Percentiles rank a stretch among this genome's conserved stretches.
Conservation (phyloP, 2,797 vertebrate species). For the Macroramphosus scolopax region DNA sequence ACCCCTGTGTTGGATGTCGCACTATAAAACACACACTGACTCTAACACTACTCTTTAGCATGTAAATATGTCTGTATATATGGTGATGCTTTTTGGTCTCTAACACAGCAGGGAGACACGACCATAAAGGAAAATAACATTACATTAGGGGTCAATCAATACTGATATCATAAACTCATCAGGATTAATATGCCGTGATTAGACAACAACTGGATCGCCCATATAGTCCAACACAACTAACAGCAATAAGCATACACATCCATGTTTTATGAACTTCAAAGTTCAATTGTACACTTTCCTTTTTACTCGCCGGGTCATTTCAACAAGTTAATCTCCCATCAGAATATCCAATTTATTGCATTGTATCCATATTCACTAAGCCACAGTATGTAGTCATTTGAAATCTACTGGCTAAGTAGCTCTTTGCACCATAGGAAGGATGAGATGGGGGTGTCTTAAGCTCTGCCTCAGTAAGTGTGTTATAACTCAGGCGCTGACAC, state of each 20-base stretch:
- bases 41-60: not conserved
- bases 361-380: conserved; percentile 26
- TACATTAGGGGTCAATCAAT: too few relatives aligned
- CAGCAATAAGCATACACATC: too few relatives aligned
- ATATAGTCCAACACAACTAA: too few relatives aligned
- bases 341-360: conserved; percentile 35
- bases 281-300: not conserved
- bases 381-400: conserved; percentile 37
- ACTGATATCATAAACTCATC: too few relatives aligned
- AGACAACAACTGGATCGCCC: too few relatives aligned
- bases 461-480: conserved; percentile 68
- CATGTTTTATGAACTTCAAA: too few relatives aligned
- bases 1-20: conserved; percentile 1
- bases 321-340: conserved; percentile 31
- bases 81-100: not conserved
- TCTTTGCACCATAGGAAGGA: conserved; percentile 31
- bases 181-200: too few relatives aligned
- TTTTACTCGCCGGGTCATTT: conserved; percentile 13
- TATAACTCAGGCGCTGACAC: conserved; percentile 77
- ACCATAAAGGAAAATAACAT: too few relatives aligned
- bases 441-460: conserved; percentile 46
- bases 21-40: not conserved
- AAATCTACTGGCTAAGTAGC: conserved; percentile 51
- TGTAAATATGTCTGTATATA: too few relatives aligned
- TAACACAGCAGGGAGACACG: too few relatives aligned